A percentile compares a stretch with the other conserved stretches of the same genome.
Evolutionary conservation across 2,113 vertebrate species (phyloP).

Genomic region (Perognathus longimembris): DNA sequence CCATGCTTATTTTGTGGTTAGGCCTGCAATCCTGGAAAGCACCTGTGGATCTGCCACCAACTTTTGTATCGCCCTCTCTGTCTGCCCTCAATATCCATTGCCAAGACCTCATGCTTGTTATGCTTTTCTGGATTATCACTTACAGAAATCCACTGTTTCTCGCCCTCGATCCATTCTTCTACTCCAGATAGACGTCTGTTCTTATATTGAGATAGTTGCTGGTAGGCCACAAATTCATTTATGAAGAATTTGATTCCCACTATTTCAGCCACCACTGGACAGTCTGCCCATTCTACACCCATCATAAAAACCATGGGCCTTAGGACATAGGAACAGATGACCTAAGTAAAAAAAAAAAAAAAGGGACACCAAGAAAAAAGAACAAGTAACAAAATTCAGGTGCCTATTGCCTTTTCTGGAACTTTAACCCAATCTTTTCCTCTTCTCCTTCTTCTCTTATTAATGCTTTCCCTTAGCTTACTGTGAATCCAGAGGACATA

Average conservation of each 20-base stretch:
- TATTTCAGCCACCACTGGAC: slow-evolving; percentile 91
- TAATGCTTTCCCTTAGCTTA: not conserved
- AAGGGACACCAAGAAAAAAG: slow-evolving; percentile 7
- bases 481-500: not conserved
- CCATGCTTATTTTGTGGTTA: not conserved
- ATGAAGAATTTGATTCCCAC: slow-evolving; percentile 96
- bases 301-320: slow-evolving; percentile 97
- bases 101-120: not conserved
- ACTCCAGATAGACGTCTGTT: slow-evolving; percentile 88
- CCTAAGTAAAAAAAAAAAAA: slow-evolving; percentile 81
- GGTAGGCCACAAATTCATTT: slow-evolving; percentile 96
- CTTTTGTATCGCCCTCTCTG: fast-evolving
- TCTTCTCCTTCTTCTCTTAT: not conserved
- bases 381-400: not conserved
- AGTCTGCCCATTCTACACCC: slow-evolving; percentile 92
- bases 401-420: not conserved
- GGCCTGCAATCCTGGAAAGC: not conserved
- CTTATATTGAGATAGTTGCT: slow-evolving; percentile 90
- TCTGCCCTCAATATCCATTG: not conserved
- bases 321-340: slow-evolving; percentile 95
- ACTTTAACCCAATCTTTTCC: not conserved
- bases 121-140: slow-evolving; percentile 74
- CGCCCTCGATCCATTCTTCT: slow-evolving; percentile 83
- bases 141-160: slow-evolving; percentile 93
- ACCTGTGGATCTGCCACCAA: not conserved